Evolutionary conservation across 2,113 vertebrate species (phyloP).

Genomic region (human): DNA sequence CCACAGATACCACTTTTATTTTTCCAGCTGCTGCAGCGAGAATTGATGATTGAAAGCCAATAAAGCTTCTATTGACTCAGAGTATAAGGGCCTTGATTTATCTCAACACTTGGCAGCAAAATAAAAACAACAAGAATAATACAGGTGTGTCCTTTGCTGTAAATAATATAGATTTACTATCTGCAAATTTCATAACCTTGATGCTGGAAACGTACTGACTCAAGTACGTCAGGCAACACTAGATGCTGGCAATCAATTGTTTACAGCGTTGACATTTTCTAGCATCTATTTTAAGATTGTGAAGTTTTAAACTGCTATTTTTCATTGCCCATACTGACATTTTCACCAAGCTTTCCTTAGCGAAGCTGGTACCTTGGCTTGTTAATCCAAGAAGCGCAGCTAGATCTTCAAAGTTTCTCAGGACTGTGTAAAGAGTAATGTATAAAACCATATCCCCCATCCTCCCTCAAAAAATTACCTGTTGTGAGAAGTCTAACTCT

Average conservation of each 20-base stretch:
- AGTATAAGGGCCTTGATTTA: constrained; percentile 68
- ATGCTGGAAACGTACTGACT: constrained; percentile 54
- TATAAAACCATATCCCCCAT: background rate
- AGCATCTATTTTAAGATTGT: constrained; percentile 70
- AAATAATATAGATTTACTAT: constrained; percentile 73
- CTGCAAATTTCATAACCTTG: constrained; percentile 65
- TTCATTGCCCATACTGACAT: constrained; percentile 2
- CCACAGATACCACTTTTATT: background rate
- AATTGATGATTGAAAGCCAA: constrained; percentile 71
- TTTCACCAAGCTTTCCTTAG: background rate
- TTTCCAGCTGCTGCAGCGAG: background rate
- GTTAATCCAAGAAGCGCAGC: background rate
- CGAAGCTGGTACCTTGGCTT: background rate
- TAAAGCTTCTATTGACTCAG: constrained; percentile 61
- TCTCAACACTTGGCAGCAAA: constrained; percentile 17
- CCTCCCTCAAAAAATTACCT: background rate
- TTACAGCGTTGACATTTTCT: constrained; percentile 55
- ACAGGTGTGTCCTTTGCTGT: constrained; percentile 58
- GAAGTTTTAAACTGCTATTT: constrained; percentile 34
- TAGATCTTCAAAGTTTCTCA: background rate
- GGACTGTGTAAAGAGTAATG: background rate
- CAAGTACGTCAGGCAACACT: constrained; percentile 33
- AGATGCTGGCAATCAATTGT: constrained; percentile 54
- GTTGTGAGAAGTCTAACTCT: background rate
- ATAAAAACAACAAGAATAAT: constrained; percentile 68